Evolutionary conservation across 2,888 invertebrate species (phyloP), one percentile per base, ranked within the genome.

Genomic region (Amphipoea lucens): DNA sequence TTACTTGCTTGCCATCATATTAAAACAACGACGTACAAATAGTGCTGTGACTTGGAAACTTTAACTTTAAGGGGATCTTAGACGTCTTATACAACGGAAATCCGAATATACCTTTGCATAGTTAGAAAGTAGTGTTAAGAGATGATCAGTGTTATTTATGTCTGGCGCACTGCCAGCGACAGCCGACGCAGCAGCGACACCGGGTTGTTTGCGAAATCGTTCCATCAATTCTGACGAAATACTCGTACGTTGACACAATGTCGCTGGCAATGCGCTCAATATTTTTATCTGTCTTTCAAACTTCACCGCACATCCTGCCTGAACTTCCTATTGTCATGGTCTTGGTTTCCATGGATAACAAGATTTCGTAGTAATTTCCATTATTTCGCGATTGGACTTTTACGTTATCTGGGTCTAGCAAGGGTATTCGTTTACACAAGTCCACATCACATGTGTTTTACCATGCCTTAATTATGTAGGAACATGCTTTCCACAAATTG

Each of bases 101-200:
- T 40, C 48, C 14, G 63, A 81, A 85, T 82, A 75, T 71, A 75
- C 62, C 62, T 67, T 71, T 63, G 66, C 57, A 66, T 83, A 78
- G 78, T 78, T 78, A 74, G 82, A 83, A 85, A 83, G 86, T 85
- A 84, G 88, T 82, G 79, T 84, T 86, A 90, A 89, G 89, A 90
- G 89, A 90, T 90, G 91, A 91, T 90, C 90, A 87, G 92, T 90
- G 90, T 90, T 90, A 91, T 91, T 91, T 90, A 89, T 85, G 88
- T 84, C 88, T 95, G 95, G 95, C 95, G 81, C 57, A 2, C 67
- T 78, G 94, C 94, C 95, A 95, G 89, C 84, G 66, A 51, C 83
- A 84, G 82, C 83, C 83, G 88, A 87, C 81, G 86, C 84, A 87
- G 83, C 79, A 75, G 69, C 79, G 83, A 84, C 86, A 87, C 85